Conservation (phyloP, 2,888 invertebrate species). For the Priocnemis perturbator region DNA sequence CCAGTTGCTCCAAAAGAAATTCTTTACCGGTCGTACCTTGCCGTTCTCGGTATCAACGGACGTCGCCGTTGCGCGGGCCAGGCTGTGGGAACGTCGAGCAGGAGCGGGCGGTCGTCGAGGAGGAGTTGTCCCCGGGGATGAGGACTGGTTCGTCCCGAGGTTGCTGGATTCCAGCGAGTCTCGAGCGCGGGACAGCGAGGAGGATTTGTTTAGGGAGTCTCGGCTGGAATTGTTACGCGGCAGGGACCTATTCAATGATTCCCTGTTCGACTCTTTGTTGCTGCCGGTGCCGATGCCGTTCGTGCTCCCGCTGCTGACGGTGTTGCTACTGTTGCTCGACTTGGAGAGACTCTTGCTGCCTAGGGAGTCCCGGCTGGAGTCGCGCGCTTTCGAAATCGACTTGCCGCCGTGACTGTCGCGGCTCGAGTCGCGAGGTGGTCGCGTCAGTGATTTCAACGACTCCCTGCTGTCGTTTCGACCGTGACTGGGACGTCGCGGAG, state of each 20-base stretch:
- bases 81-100: slow-evolving; percentile 70
- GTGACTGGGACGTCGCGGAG: slow-evolving; percentile 80
- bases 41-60: slow-evolving; percentile 75
- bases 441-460: slow-evolving; percentile 68
- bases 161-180: slow-evolving; percentile 69
- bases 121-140: slow-evolving; percentile 63
- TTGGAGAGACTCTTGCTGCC: slow-evolving; percentile 64
- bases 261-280: slow-evolving; percentile 64
- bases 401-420: slow-evolving; percentile 65
- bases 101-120: slow-evolving; percentile 74
- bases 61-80: slow-evolving; percentile 62
- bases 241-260: slow-evolving; percentile 68
- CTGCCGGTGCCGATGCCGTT: slow-evolving; percentile 13
- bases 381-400: slow-evolving; percentile 62
- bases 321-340: slow-evolving; percentile 40
- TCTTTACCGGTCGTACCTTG: slow-evolving; percentile 84
- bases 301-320: slow-evolving; percentile 28
- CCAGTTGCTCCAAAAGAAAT: slow-evolving; percentile 83
- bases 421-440: slow-evolving; percentile 68
- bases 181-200: slow-evolving; percentile 69
- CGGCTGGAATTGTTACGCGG: slow-evolving; percentile 69
- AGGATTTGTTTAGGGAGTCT: slow-evolving; percentile 69
- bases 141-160: slow-evolving; percentile 49
- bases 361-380: slow-evolving; percentile 70
- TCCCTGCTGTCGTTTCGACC: slow-evolving; percentile 70